Base-by-base conservation (phyloP, 2,888 invertebrate species). In the Trimorus sp. region DNA sequence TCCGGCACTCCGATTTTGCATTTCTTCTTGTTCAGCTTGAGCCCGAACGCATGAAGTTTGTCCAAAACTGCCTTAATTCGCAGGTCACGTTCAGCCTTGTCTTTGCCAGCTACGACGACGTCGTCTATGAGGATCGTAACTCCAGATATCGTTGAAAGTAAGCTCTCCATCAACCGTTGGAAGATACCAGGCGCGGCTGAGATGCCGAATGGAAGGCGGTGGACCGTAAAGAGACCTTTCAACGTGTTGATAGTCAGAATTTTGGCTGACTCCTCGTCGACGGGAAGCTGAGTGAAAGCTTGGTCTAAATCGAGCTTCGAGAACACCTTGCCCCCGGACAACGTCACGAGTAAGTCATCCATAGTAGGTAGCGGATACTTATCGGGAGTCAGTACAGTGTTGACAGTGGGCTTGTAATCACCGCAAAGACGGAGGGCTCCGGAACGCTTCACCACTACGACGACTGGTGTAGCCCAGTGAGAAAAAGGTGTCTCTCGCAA, bases 81-180 rank as follows among this genome's bases (percentile, higher is more conserved):
- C 36, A 37, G 12, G 36, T 51, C 14, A 15, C 71, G 78, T 45
- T 59, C 59, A 37, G 58, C 45, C 15, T 11, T 7, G 2, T 38
- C 63, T 65, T n/a, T 36, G 1, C 59, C 66, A 3, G 60, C 42
- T 2, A 71, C 42, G 1, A 78, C 56, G n/a, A 78, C 49, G 66
- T 54, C 69, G 15, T 73, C 60, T 7, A 73, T 66, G 11, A 74
- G 54, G 26, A 60, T 66, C 9, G 53, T 36, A 3, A 16, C 42
- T 12, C 63, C 65, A 11, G 60, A 15, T 5, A 73, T 48, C 9
- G 53, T 53, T 12, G 49, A 6, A 2, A 83, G 26, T 26, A 78
- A 74, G 74, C n/a, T 68, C 26, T 49, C 74, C 59, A 83, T 88
- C 74, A 82, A 82, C 68, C 74, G 42, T 62, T 83, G 83, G 51